Evolutionary conservation across 1,140 invertebrate genomes (phyloP).

Genomic region (Trinorchestia longiramus): DNA sequence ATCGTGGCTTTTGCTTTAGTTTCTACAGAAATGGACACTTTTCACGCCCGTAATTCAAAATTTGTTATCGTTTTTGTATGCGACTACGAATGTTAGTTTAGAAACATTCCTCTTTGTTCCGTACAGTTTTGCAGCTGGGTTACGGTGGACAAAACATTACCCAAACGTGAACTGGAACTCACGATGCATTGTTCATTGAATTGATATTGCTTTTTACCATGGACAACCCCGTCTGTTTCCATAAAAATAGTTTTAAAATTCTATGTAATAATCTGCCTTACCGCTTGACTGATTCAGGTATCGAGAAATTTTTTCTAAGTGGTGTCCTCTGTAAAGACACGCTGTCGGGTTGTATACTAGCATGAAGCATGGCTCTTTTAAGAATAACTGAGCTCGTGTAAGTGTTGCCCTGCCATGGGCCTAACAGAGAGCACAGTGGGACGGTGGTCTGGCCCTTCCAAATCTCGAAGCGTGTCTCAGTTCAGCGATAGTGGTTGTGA

Average conservation of each 20-base stretch:
- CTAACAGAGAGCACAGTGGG: conserved; percentile 7
- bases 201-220: background rate
- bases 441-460: conserved; percentile 35
- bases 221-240: background rate
- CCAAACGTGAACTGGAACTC: background rate
- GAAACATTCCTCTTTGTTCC: background rate
- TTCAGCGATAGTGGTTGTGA: background rate
- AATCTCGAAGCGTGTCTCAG: conserved; percentile 39
- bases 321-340: background rate
- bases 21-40: background rate
- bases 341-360: background rate
- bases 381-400: background rate
- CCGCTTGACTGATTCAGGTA: background rate
- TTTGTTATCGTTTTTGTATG: background rate
- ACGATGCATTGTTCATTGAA: background rate
- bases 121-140: background rate
- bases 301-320: background rate
- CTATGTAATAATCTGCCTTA: background rate
- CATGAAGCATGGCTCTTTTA: background rate
- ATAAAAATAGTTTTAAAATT: background rate
- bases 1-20: background rate
- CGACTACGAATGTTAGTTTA: background rate
- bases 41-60: background rate
- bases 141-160: background rate
- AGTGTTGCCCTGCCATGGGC: background rate